Evolutionary conservation across 2,797 vertebrate genomes (phyloP), one percentile per base, ranked within the genome.

Genomic region (Rhodeus uyekii): DNA sequence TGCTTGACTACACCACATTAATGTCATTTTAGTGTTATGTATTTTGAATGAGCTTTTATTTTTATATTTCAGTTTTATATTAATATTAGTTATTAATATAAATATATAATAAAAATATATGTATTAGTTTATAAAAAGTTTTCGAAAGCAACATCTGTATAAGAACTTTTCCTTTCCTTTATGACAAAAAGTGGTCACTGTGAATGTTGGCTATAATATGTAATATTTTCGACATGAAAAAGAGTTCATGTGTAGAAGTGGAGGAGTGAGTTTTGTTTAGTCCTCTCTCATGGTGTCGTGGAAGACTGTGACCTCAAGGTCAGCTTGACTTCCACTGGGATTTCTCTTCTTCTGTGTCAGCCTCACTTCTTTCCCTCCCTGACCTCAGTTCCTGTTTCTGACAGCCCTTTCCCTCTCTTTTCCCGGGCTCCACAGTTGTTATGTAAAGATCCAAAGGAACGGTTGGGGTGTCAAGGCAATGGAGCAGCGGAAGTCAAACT

Each of bases 401-500:
- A 42, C 46, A 69, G 32, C 58, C 16, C 42, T 75, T 48, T 34
- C 29, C 27, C 36, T 81, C 46, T 80, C 36, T 75, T 53, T 27
- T 80, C 39, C 36, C 50, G 48, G 68, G 38, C 69, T 64, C 46
- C 6, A 46, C 91, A 98, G 97, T 95, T 98, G 93, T 94, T 99
- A 91, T 92, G 94, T 93, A 99, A 98, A 92, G 97, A 99, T 1
- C 94, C 94, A 3, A 96, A 96, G 91, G 95, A 96, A 93, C 94
- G 97, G 87, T 92, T 97, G 86, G 97, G 96, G 14, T 97, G 97
- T 84, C 93, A 88, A 86, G 95, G 91, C 12, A 95, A 95, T 42
- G 92, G 94, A 14, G 93, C 93, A 1, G 74, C 89, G 0, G 95
- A 94, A 60, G 95, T 97, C 80, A 96, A 96, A 91, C 94, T 90